Percentiles rank a stretch among this genome's conserved stretches.
These are phyloP conservation scores for Holocentrus rufus DNA, from an alignment of 2,797 vertebrate genomes.

Conservation along the genomic window DNA sequence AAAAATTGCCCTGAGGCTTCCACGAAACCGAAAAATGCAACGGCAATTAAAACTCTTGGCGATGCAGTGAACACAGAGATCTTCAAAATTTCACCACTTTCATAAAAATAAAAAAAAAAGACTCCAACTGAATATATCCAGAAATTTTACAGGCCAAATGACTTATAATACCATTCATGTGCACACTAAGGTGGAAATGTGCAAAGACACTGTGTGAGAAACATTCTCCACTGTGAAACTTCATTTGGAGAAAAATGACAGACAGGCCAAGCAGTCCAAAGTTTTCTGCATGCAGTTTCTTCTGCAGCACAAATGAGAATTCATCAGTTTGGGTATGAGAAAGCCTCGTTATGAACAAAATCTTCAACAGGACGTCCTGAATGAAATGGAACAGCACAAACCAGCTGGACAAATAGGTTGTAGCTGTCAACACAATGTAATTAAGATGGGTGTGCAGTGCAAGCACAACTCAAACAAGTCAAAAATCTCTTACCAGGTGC, in stretches of 20 bases:
- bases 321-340: background rate
- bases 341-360: background rate
- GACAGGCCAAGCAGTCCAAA: too few species aligned
- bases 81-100: background rate
- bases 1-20: background rate
- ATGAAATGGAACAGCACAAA: slow-evolving; percentile 1
- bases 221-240: too few species aligned
- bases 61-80: background rate
- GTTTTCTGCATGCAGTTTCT: background rate
- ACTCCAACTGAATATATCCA: too few species aligned
- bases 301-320: background rate
- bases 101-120: too few species aligned
- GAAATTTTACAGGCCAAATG: too few species aligned
- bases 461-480: too few species aligned
- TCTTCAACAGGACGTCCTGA: background rate
- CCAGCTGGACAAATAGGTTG: background rate
- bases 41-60: background rate
- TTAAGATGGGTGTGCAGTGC: too few species aligned
- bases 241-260: too few species aligned
- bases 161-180: too few species aligned
- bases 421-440: background rate
- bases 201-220: too few species aligned
- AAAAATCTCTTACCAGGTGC: too few species aligned
- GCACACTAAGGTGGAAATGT: too few species aligned
- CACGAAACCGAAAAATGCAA: background rate